Percentiles rank a stretch among this genome's conserved stretches.
Conservation (phyloP, 2,113 vertebrate genomes). For the Elachura formosa region DNA sequence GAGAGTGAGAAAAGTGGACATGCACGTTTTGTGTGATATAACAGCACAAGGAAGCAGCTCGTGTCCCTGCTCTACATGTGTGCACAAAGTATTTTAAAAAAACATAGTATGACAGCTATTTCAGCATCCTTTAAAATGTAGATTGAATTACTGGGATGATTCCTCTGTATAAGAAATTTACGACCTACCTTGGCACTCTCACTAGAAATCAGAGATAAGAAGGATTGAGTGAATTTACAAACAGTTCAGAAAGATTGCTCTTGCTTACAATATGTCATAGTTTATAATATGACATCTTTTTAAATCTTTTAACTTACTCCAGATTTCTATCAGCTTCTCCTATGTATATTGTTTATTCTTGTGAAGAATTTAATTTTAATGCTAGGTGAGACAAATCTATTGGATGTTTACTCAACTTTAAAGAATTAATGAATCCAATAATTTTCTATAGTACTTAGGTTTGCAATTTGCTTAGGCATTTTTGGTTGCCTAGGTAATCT, state of each 20-base stretch:
- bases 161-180: background rate
- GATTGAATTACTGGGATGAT: background rate
- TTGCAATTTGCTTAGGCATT: background rate
- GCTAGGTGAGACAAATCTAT: background rate
- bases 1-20: too few relatives aligned
- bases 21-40: background rate
- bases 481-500: background rate
- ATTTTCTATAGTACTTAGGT: background rate
- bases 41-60: background rate
- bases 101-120: background rate
- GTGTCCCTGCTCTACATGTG: background rate
- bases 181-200: background rate
- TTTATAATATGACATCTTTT: background rate
- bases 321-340: background rate
- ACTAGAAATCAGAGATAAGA: background rate
- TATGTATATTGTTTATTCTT: background rate
- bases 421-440: background rate
- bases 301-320: background rate
- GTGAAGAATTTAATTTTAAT: background rate
- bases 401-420: background rate
- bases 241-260: background rate
- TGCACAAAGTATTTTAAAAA: background rate
- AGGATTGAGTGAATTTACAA: background rate
- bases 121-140: background rate
- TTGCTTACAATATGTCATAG: background rate